phyloP scores from a whole-genome alignment of 1,140 invertebrate species.

The Diorhabda elongata region DNA sequence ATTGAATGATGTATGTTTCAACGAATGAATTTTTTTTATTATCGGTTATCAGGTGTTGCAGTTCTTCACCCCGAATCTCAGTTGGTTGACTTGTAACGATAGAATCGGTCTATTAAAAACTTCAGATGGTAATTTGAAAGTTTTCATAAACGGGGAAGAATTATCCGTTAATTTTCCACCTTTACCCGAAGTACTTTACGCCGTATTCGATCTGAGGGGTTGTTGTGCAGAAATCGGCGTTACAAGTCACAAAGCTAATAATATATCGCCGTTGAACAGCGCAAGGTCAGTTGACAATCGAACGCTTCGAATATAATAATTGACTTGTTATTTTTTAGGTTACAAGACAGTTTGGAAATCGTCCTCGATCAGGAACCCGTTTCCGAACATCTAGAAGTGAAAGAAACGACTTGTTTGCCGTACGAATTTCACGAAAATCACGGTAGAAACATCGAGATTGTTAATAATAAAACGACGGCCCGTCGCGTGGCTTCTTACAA shows the following conservation, averaged over 20 bases:
- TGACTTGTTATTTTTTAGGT: constrained; percentile 25
- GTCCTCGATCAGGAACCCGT: constrained; percentile 54
- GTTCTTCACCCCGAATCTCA: constrained; percentile 68
- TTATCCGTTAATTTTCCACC: constrained; percentile 51
- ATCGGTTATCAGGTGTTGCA: constrained; percentile 48
- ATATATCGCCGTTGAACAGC: constrained; percentile 58
- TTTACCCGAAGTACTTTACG: constrained; percentile 37
- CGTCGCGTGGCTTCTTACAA: constrained; percentile 70
- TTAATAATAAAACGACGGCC: constrained; percentile 52
- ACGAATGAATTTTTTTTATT: too few species aligned
- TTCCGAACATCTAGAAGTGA: constrained; percentile 42
- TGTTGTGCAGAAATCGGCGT: constrained; percentile 41
- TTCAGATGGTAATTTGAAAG: constrained; percentile 54
- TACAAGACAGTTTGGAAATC: constrained; percentile 62
- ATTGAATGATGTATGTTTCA: too few species aligned
- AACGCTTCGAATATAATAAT: neutral
- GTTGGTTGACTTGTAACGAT: constrained; percentile 74
- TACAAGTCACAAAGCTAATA: constrained; percentile 43
- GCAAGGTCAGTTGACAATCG: constrained; percentile 6
- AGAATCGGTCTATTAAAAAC: constrained; percentile 63
- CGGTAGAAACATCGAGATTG: constrained; percentile 64
- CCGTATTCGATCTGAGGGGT: constrained; percentile 40
- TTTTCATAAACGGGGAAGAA: constrained; percentile 75
- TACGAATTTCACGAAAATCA: constrained; percentile 36
- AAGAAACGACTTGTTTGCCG: neutral